These are phyloP conservation scores for Trachymyrmex cornetzi DNA, from an alignment of 1,140 invertebrate species.

Conservation along the genomic window DNA sequence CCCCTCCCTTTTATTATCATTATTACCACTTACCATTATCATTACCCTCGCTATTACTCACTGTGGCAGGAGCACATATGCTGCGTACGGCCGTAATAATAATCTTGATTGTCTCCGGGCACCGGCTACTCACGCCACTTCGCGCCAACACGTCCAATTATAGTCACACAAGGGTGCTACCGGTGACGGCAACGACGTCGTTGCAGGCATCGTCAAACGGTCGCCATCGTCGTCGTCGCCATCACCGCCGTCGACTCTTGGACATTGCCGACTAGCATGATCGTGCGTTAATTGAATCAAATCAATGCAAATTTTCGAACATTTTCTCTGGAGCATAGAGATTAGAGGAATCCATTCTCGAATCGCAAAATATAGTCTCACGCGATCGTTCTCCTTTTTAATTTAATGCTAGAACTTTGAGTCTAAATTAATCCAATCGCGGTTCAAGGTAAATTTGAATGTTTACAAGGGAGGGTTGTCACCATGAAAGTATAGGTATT, in stretches of 20 bases:
- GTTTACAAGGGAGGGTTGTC: too few relatives aligned
- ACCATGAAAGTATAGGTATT: too few relatives aligned
- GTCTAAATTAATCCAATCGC: too few relatives aligned
- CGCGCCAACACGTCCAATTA: conserved; percentile 77
- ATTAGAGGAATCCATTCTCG: background rate
- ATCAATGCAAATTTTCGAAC: background rate
- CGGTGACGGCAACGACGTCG: conserved; percentile 1
- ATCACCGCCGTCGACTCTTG: background rate
- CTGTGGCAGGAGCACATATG: conserved; percentile 46
- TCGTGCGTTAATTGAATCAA: conserved; percentile 23
- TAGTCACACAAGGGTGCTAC: conserved; percentile 57
- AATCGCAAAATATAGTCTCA: background rate
- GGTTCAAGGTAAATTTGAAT: too few relatives aligned
- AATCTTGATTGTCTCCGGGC: conserved; percentile 78
- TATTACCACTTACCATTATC: conserved; percentile 74
- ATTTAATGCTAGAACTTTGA: too few relatives aligned
- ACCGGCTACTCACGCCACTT: conserved; percentile 73
- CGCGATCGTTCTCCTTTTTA: background rate
- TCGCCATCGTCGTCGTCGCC: background rate
- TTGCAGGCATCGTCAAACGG: conserved; percentile 9
- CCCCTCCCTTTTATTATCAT: conserved; percentile 74
- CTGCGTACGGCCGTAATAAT: conserved; percentile 72
- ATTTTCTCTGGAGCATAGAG: background rate
- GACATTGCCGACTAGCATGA: background rate
- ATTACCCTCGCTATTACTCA: conserved; percentile 74